phyloP scores from a whole-genome alignment of 2,888 invertebrate species.

The Oconnorella tubifera region DNA sequence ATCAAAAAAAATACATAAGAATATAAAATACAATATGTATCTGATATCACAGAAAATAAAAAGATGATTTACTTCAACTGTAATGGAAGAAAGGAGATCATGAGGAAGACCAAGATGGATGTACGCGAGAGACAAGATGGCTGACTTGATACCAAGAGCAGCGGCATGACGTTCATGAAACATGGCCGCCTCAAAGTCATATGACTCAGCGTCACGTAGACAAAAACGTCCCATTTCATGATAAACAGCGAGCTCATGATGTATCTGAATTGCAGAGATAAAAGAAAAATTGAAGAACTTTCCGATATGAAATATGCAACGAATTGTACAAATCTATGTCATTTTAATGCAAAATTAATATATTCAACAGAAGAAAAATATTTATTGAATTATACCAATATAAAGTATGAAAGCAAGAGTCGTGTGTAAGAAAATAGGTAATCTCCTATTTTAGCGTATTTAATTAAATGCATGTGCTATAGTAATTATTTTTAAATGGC shows the following conservation, averaged over 20 bases:
- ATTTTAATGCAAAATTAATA: neutral
- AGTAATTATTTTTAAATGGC: too few species aligned
- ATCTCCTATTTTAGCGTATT: too few species aligned
- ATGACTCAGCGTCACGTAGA: constrained; percentile 43
- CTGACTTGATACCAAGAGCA: constrained; percentile 59
- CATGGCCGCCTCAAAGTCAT: constrained; percentile 60
- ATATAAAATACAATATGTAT: too few species aligned
- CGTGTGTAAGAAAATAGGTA: too few species aligned
- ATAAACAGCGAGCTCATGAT: constrained; percentile 61
- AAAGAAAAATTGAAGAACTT: neutral
- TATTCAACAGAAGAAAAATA: too few species aligned
- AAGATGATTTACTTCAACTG: constrained; percentile 43
- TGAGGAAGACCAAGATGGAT: constrained; percentile 59
- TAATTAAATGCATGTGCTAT: too few species aligned
- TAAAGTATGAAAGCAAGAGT: too few species aligned
- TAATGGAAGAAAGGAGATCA: constrained; percentile 58
- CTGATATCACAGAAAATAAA: too few species aligned
- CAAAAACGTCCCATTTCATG: constrained; percentile 61
- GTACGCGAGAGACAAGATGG: constrained; percentile 58
- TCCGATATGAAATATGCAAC: neutral
- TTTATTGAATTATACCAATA: too few species aligned
- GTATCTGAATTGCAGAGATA: constrained; percentile 55
- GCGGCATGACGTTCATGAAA: constrained; percentile 59
- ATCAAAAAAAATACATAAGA: too few species aligned
- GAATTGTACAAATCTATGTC: neutral